These are phyloP conservation scores for Lasius fuliginosus DNA, from an alignment of 2,888 invertebrate species.

Conservation along the genomic window DNA sequence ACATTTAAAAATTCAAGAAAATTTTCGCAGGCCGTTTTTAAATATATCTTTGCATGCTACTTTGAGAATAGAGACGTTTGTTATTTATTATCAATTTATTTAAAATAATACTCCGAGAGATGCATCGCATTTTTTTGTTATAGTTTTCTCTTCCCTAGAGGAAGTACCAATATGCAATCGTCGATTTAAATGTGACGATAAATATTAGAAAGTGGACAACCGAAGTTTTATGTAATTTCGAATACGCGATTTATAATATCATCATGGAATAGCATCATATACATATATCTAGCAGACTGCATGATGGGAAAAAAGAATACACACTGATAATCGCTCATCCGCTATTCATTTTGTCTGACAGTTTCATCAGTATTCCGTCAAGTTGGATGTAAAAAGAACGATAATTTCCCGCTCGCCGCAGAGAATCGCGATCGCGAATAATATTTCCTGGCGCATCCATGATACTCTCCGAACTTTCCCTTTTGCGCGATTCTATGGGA, in stretches of 20 bases:
- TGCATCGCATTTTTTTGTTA: slow-evolving; percentile 6
- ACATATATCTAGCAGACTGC: not conserved
- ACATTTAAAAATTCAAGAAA: not conserved
- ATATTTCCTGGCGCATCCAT: slow-evolving; percentile 39
- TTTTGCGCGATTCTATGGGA: not conserved
- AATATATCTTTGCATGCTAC: no score
- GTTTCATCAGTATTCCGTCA: slow-evolving; percentile 44
- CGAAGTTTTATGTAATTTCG: slow-evolving; percentile 28
- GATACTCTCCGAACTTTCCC: slow-evolving; percentile 34
- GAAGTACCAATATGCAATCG: slow-evolving; percentile 5
- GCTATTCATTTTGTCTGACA: slow-evolving; percentile 42
- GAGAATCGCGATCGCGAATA: slow-evolving; percentile 38
- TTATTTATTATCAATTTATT: not conserved
- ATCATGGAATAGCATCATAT: slow-evolving; percentile 28
- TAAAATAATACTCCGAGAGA: not conserved
- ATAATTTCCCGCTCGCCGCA: slow-evolving; percentile 31
- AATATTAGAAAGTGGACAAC: slow-evolving; percentile 48
- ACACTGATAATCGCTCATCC: slow-evolving; percentile 22
- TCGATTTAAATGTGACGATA: slow-evolving; percentile 41
- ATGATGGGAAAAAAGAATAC: not conserved
- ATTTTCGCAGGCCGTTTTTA: not conserved
- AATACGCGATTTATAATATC: slow-evolving; percentile 20
- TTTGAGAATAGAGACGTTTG: not conserved
- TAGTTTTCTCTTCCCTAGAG: slow-evolving; percentile 18
- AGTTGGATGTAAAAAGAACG: slow-evolving; percentile 1